These are phyloP conservation scores for Colinus virginianus DNA, from an alignment of 2,113 vertebrate genomes.

Conservation along the genomic window DNA sequence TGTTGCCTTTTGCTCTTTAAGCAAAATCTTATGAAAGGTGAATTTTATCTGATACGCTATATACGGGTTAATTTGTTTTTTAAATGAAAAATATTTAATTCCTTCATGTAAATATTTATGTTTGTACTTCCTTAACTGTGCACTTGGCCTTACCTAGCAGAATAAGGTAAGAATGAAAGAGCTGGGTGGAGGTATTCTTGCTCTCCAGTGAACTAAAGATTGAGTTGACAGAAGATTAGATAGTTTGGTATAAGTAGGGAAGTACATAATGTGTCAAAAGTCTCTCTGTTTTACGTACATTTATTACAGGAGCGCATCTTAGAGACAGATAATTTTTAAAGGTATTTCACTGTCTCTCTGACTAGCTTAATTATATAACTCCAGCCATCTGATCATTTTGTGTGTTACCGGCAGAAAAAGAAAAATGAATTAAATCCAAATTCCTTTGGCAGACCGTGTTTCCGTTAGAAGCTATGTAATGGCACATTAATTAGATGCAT, in stretches of 20 bases:
- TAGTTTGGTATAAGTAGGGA: neutral
- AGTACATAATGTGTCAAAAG: neutral
- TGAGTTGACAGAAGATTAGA: neutral
- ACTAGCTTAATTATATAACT: neutral
- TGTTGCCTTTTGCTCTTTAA: slow-evolving; percentile 54
- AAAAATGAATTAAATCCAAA: neutral
- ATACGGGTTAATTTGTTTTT: slow-evolving; percentile 62
- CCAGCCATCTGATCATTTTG: neutral
- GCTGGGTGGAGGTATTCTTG: neutral
- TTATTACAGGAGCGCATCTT: slow-evolving; percentile 3
- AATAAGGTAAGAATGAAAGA: neutral
- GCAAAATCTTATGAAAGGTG: slow-evolving; percentile 49
- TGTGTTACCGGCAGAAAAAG: neutral
- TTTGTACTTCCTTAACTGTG: neutral
- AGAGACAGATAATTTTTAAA: neutral
- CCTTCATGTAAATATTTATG: slow-evolving; percentile 39
- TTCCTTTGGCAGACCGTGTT: neutral
- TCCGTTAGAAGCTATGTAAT: slow-evolving; percentile 28
- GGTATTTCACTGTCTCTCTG: slow-evolving; percentile 1
- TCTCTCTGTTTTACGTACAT: neutral
- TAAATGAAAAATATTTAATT: slow-evolving; percentile 50
- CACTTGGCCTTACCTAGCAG: neutral
- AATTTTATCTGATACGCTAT: slow-evolving; percentile 63
- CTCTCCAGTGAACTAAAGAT: neutral
- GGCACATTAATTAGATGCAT: slow-evolving; percentile 6